phyloP scores from a whole-genome alignment of 2,797 vertebrate species.

The Dicrostonyx torquatus region DNA sequence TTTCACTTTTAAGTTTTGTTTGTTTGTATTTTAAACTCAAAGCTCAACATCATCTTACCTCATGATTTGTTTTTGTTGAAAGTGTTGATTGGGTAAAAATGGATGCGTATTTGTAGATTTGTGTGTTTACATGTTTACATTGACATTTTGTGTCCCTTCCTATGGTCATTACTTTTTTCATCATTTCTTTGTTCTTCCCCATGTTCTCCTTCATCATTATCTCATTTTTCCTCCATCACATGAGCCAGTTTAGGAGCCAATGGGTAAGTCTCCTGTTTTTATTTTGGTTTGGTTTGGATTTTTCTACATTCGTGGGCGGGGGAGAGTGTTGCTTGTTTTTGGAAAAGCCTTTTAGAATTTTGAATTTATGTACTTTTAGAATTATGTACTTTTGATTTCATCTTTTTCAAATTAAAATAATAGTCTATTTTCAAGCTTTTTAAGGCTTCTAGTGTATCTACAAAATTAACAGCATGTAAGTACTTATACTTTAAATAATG shows the following conservation, averaged over 20 bases:
- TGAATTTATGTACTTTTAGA: neutral
- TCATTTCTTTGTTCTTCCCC: constrained; percentile 85
- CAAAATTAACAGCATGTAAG: neutral
- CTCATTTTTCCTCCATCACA: constrained; percentile 84
- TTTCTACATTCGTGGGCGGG: neutral
- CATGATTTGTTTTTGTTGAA: constrained; percentile 50
- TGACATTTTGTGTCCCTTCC: constrained; percentile 70
- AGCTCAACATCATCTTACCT: constrained; percentile 9
- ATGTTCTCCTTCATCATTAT: constrained; percentile 82
- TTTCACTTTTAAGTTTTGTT: constrained; percentile 8
- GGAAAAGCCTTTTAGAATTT: constrained; percentile 10
- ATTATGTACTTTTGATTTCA: constrained; percentile 28
- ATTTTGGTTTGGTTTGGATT: neutral
- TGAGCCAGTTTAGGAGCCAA: constrained; percentile 92
- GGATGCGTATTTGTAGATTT: constrained; percentile 35
- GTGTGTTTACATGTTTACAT: constrained; percentile 59
- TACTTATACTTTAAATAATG: neutral
- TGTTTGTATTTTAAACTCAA: constrained; percentile 40
- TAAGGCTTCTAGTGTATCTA: neutral
- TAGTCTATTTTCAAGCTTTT: neutral
- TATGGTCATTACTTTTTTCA: constrained; percentile 83
- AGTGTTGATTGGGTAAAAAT: neutral
- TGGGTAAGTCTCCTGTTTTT: constrained; percentile 93
- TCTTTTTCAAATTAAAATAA: constrained; percentile 51
- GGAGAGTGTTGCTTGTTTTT: constrained; percentile 77